A percentile compares a stretch with the other conserved stretches of the same genome.
These are phyloP conservation scores for Rhea pennata DNA, from an alignment of 2,113 vertebrate genomes.

Conservation along the genomic window DNA sequence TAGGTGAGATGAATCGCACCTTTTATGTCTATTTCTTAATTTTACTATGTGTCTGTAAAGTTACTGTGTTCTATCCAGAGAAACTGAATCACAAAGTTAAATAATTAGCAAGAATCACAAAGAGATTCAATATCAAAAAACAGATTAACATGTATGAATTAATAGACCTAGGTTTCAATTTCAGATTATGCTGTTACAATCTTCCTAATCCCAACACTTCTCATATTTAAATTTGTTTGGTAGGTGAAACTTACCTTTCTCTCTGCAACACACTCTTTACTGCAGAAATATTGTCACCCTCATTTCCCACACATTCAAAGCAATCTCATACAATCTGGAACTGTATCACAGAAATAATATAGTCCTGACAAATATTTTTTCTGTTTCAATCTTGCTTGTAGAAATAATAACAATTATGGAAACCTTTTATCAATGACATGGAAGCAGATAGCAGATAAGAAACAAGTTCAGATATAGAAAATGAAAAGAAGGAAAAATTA, in stretches of 20 bases:
- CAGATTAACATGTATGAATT: background rate
- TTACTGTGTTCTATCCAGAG: background rate
- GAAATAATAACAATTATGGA: conserved; percentile 7
- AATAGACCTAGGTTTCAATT: background rate
- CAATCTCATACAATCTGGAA: background rate
- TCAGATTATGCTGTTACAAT: background rate
- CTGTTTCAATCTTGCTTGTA: background rate
- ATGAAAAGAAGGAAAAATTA: background rate
- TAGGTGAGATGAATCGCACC: background rate
- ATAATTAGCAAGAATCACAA: background rate
- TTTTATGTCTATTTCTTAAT: background rate
- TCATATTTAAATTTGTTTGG: background rate
- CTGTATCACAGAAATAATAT: background rate
- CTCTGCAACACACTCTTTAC: background rate
- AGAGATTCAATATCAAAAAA: background rate
- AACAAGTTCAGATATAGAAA: background rate
- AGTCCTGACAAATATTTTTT: conserved; percentile 12
- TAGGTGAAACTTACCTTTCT: background rate
- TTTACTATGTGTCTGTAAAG: background rate
- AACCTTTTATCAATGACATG: background rate
- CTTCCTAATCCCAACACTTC: background rate
- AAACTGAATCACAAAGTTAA: background rate
- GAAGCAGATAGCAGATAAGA: background rate
- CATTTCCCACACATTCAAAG: background rate
- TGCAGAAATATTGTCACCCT: background rate